Percentiles rank a stretch among this genome's conserved stretches.
Evolutionary conservation across 2,113 vertebrate genomes (phyloP).

Genomic region (Aegotheles bennettii): DNA sequence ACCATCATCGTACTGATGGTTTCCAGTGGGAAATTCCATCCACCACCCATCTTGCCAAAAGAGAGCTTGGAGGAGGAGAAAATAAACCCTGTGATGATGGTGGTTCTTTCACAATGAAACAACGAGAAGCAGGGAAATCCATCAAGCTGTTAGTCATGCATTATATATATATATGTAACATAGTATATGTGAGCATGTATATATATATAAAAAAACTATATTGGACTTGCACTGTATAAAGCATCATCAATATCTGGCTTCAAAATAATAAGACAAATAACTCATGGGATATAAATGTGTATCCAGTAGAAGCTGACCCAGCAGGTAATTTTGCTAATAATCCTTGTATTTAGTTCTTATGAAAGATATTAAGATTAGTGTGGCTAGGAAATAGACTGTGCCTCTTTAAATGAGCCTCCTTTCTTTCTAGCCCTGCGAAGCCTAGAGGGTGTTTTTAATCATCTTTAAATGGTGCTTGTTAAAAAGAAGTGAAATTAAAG

Average conservation of each 20-base stretch:
- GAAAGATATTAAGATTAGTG: not conserved
- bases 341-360: not conserved
- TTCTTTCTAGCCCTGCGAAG: not conserved
- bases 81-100: not conserved
- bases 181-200: not conserved
- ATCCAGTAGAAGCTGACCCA: not conserved
- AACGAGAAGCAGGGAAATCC: not conserved
- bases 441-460: constrained; percentile 36
- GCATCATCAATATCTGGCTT: not conserved
- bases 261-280: not conserved
- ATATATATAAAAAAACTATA: not conserved
- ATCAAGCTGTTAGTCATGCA: not conserved
- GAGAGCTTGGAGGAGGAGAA: not conserved
- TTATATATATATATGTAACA: not conserved
- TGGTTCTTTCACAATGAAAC: not conserved
- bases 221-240: not conserved
- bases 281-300: not conserved
- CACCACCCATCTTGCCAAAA: not conserved
- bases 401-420: not conserved
- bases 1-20: not conserved
- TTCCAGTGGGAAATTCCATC: constrained; percentile 11
- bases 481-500: constrained; percentile 45
- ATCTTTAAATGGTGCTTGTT: constrained; percentile 26
- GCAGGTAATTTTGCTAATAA: not conserved
- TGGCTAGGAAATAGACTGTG: not conserved